These are phyloP conservation scores for Grus americana DNA, from an alignment of 2,113 vertebrate species.

Conservation along the genomic window DNA sequence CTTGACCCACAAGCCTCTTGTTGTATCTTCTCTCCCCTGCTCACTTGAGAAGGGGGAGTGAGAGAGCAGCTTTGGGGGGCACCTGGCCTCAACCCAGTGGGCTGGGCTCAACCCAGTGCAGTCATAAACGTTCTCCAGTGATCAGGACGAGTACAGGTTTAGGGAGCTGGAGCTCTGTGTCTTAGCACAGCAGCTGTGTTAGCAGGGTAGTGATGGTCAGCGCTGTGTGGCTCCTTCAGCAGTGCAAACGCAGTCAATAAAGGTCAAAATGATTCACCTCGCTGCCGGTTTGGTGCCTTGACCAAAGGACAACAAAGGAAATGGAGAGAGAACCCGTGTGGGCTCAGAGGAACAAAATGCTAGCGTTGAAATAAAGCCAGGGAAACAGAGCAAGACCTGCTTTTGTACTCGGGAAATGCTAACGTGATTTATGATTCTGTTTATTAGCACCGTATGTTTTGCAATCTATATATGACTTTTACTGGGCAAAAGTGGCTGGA, in stretches of 20 bases:
- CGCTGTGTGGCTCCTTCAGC: rapidly evolving
- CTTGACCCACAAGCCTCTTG: too few species aligned
- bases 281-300: rapidly evolving
- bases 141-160: neutral
- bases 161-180: rapidly evolving
- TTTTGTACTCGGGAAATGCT: rapidly evolving
- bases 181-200: rapidly evolving
- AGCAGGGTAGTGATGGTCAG: neutral
- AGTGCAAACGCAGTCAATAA: rapidly evolving
- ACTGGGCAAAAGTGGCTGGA: neutral
- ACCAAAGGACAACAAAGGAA: neutral
- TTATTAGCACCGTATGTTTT: neutral
- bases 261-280: neutral
- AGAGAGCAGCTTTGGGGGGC: too few species aligned
- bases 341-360: neutral
- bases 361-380: neutral
- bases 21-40: too few species aligned
- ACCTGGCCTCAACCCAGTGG: too few species aligned
- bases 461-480: neutral
- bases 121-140: neutral
- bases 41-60: too few species aligned
- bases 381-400: neutral
- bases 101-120: too few species aligned
- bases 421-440: neutral
- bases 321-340: neutral